Evolutionary conservation across 1,140 invertebrate genomes (phyloP).

Genomic region (Pomacea maculata): DNA sequence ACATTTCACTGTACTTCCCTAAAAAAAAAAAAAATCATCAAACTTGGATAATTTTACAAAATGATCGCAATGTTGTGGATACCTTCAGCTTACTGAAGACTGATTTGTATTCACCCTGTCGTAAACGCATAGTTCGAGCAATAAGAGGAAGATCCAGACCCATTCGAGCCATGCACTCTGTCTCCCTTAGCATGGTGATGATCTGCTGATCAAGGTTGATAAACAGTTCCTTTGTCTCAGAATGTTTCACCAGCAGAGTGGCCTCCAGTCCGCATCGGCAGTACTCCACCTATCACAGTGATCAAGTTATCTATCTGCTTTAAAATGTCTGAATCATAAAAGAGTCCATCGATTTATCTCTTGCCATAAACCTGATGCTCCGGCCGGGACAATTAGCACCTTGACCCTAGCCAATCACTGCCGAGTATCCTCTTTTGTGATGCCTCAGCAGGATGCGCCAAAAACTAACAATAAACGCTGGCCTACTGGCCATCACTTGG

Average conservation of each 20-base stretch:
- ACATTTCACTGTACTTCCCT: background rate
- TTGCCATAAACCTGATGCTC: too few species aligned
- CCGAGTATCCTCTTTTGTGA: too few species aligned
- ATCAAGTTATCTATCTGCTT: too few species aligned
- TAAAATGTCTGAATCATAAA: too few species aligned
- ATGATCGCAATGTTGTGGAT: background rate
- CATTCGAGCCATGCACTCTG: constrained; percentile 86
- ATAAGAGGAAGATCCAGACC: constrained; percentile 79
- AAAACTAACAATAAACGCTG: too few species aligned
- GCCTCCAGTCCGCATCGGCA: constrained; percentile 61
- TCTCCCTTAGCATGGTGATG: constrained; percentile 78
- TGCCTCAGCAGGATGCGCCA: too few species aligned
- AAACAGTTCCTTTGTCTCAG: constrained; percentile 63
- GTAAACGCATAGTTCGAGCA: constrained; percentile 68
- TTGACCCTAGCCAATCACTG: too few species aligned
- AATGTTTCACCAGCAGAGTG: constrained; percentile 60
- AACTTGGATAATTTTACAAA: background rate
- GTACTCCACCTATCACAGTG: constrained; percentile 52
- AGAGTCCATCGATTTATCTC: too few species aligned
- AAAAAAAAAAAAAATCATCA: background rate
- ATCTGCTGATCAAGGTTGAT: constrained; percentile 66
- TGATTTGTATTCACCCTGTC: constrained; percentile 82
- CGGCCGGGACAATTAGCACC: too few species aligned
- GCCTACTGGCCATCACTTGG: too few species aligned
- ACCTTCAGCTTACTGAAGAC: constrained; percentile 78